Evolutionary conservation across 2,888 invertebrate genomes (phyloP).

Genomic region (Melikaiella ostensackeni): DNA sequence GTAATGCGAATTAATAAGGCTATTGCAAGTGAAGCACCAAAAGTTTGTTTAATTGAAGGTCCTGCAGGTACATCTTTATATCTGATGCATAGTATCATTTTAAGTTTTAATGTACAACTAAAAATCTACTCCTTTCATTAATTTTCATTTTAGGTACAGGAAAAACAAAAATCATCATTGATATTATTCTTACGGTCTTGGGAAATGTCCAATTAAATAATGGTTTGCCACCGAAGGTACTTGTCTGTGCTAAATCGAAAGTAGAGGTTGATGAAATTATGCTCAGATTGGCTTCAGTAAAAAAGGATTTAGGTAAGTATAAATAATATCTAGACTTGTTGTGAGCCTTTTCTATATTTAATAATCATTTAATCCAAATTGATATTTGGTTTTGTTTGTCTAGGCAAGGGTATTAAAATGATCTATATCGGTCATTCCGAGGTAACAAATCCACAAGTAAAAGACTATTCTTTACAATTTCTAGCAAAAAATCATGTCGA

Average conservation of each 20-base stretch:
- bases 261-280: neutral
- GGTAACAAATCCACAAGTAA: neutral
- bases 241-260: neutral
- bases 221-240: neutral
- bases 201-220: neutral
- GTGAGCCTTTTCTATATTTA: too few species aligned
- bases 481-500: neutral
- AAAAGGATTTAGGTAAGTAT: neutral
- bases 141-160: neutral
- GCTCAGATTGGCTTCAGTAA: neutral
- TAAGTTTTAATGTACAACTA: too few species aligned
- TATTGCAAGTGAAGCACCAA: neutral
- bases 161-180: neutral
- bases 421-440: neutral
- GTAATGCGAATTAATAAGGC: neutral
- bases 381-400: neutral
- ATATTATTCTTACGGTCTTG: neutral
- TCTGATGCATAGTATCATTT: too few species aligned
- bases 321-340: neutral
- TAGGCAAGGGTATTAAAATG: neutral
- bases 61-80: neutral
- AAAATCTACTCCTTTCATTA: too few species aligned
- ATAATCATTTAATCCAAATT: neutral
- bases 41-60: neutral
- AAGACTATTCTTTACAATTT: neutral